Evolutionary conservation across 35 echinoderm and acorn worm genomes (phyloP).

Genomic region (Hemicentrotus pulcherrimus): DNA sequence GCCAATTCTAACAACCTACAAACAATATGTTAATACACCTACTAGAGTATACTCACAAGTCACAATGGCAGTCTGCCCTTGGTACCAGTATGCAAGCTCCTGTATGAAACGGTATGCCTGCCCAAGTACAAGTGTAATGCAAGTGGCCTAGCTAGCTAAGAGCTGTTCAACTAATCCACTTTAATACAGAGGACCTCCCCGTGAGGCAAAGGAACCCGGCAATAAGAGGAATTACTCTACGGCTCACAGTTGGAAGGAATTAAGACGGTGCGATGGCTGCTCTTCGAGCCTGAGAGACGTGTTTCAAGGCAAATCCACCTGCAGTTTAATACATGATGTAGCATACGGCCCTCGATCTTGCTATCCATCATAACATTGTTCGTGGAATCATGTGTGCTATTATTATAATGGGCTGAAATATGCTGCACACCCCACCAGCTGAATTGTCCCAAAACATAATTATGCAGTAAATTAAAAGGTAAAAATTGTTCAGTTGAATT

Average conservation of each 20-base stretch:
- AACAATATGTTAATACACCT: no score
- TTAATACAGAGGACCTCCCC: not conserved
- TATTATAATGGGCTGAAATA: no score
- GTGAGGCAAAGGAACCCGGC: not conserved
- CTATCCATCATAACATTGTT: not conserved
- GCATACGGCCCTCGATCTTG: not conserved
- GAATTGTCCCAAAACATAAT: no score
- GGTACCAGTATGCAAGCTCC: no score
- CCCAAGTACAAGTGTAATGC: not conserved
- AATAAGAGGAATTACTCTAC: slow-evolving; percentile 4
- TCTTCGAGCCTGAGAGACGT: not conserved
- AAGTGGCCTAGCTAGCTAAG: not conserved
- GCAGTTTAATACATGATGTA: not conserved
- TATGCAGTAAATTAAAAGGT: no score
- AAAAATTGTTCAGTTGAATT: no score
- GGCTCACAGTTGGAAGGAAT: not conserved
- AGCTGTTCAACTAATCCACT: not conserved
- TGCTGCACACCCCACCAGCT: no score
- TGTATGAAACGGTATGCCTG: not conserved
- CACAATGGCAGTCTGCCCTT: not conserved
- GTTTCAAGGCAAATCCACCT: not conserved
- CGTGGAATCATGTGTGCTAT: not conserved
- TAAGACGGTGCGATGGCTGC: not conserved
- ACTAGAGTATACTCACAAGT: no score
- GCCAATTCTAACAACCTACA: no score